Conservation (phyloP, 2,113 vertebrate genomes). For the Martes martes region DNA sequence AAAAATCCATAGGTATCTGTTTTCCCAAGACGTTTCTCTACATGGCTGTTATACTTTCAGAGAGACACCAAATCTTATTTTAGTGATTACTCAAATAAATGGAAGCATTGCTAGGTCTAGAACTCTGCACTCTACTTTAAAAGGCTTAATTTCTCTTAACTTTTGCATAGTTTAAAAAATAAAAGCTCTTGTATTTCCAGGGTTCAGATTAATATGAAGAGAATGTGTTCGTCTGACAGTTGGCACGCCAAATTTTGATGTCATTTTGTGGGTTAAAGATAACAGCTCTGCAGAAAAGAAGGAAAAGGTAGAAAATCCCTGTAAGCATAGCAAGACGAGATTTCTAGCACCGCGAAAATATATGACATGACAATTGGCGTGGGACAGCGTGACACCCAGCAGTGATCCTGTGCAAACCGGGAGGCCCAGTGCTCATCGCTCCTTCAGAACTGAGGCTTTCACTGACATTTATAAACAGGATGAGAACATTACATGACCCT, state of each 20-base stretch:
- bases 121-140: background rate
- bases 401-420: accelerated
- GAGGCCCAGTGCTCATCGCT: background rate
- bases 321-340: background rate
- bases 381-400: background rate
- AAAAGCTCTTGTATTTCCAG: background rate
- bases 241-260: background rate
- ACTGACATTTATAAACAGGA: background rate
- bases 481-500: background rate
- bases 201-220: background rate
- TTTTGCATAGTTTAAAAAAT: background rate
- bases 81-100: background rate
- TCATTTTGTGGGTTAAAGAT: background rate
- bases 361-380: no score
- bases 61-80: background rate
- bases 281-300: background rate
- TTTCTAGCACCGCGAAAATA: background rate
- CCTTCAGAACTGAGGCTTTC: background rate
- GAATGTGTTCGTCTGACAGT: background rate
- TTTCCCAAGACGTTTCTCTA: background rate
- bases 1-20: background rate
- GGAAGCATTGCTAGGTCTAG: background rate
- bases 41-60: background rate
- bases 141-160: background rate
- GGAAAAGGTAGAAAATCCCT: background rate